Base-by-base conservation (phyloP, 1,140 invertebrate species). In the Nymphalis io region DNA sequence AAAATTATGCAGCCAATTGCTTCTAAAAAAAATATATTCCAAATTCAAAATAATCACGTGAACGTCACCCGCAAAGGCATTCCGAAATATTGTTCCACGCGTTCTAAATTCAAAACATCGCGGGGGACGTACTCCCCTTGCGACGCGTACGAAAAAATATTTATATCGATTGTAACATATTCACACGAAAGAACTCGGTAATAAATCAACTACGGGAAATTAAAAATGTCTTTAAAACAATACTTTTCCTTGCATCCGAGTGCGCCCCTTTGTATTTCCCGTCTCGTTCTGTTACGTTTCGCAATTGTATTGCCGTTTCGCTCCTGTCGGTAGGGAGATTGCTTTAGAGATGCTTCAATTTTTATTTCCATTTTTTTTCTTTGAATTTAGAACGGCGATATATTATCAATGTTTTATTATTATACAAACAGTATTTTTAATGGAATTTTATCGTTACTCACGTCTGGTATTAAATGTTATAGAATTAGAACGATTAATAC, bases 161-260 rank as follows among this genome's bases (percentile, higher is more conserved):
- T 78, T 80, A 83, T 79, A 84, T 83, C 81, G 80, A 85, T 80
- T 79, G 69, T 69, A 74, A 75, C 76, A 82, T 77, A 80, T 81
- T 85, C 83, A 76, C 76, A 78, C 74, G 63, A 71, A 84, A 82
- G 78, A 82, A 16, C 44, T 8, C 44, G n/a, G 15, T 84, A 84
- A 91, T 91, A 91, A 90, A 88, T 91, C 85, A 91, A 83, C 84
- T 89, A 86, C 85, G 86, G 89, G 88, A 90, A 91, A 91, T 91
- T 90, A 89, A 91, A 91, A 90, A 82, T 87, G 86, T 87, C 89
- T 91, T 89, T 88, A 89, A 88, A 91, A 91, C 88, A 91, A 91
- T 90, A 84, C 85, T 83, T 87, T 83, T 80, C 18, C 82, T 85
- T 82, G 80, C 83, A 80, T 78, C 76, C 63, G 68, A 65, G n/a